Evolutionary conservation across 2,888 invertebrate species (phyloP), one percentile per base, ranked within the genome.

Genomic region (Dasypogon diadema): DNA sequence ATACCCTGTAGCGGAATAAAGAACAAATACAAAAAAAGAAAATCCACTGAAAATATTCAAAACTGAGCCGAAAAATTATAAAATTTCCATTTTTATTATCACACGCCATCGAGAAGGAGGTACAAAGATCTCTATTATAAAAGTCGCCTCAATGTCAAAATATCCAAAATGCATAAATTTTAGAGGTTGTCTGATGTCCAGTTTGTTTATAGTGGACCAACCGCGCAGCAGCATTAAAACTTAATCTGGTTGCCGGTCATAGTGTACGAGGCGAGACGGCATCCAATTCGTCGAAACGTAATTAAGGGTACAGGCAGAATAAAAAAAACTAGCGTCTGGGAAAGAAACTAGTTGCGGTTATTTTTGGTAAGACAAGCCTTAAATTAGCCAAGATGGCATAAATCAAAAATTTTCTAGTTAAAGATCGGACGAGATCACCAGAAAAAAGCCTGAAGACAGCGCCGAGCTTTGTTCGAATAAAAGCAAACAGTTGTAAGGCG

Each of bases 321-420:
- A 68, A 68, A 68, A 70, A 70, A 51, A 51, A 16, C 16, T 8
- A 26, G 24, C 70, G 70, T 14, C 48, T 30, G 70, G 54, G 54
- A 70, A 54, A 30, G 16, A 51, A 30, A 26, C 54, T 54, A 54
- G 54, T 70, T 54, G 18, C 54, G 22, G 70, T 54, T 16, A 21
- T 70, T 65, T n/a, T 54, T 14, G n/a, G 30, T 70, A 48, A 74
- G 74, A 48, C 74, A 74, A 74, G 60, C 74, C 74, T 74, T 73
- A 74, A 74, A 74, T 74, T 74, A 74, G 48, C 74, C 24, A 60
- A 74, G 46, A 74, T 74, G 74, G 74, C 74, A 74, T 74, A 74
- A 74, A 74, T 74, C 74, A 74, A 74, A 60, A 74, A 60, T 14
- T 46, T 56, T 73, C 30, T 74, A 74, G 58, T 74, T 54, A 73